phyloP scores from a whole-genome alignment of 2,888 invertebrate genomes.

The Nephrotoma appendiculata region DNA sequence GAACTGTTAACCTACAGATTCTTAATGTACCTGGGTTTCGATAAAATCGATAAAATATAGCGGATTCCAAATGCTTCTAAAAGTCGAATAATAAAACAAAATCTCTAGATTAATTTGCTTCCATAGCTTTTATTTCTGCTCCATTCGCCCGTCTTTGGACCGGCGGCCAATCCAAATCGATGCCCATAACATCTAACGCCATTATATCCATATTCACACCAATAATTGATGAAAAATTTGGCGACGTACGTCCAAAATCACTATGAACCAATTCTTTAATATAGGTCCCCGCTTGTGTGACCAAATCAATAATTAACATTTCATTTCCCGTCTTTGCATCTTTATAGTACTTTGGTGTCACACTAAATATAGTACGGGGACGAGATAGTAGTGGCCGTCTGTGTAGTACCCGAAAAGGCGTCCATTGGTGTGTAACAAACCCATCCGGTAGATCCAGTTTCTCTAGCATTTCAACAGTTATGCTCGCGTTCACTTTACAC shows the following conservation, averaged over 20 bases:
- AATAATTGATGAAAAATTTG: constrained; percentile 56
- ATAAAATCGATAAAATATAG: background rate
- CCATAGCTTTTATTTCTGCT: background rate
- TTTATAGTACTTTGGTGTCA: constrained; percentile 25
- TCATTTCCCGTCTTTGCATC: background rate
- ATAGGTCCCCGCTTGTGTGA: constrained; percentile 87
- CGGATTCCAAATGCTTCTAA: background rate
- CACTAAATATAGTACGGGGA: constrained; percentile 46
- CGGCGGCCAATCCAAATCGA: constrained; percentile 61
- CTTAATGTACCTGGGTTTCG: background rate
- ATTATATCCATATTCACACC: constrained; percentile 66
- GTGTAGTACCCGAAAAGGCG: constrained; percentile 84
- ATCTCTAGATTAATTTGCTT: background rate
- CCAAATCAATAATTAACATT: constrained; percentile 41
- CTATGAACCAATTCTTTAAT: constrained; percentile 97
- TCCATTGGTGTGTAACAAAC: constrained; percentile 60
- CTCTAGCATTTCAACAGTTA: constrained; percentile 38
- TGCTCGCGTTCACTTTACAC: constrained; percentile 38
- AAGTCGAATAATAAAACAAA: background rate
- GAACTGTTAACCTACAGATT: background rate
- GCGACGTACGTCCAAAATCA: constrained; percentile 79
- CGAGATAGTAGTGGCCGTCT: constrained; percentile 60
- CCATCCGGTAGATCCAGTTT: constrained; percentile 29
- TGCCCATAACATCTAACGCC: constrained; percentile 74
- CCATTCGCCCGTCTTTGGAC: background rate